These are phyloP conservation scores for Scyliorhinus canicula DNA, from an alignment of 2,797 vertebrate species.

Conservation along the genomic window DNA sequence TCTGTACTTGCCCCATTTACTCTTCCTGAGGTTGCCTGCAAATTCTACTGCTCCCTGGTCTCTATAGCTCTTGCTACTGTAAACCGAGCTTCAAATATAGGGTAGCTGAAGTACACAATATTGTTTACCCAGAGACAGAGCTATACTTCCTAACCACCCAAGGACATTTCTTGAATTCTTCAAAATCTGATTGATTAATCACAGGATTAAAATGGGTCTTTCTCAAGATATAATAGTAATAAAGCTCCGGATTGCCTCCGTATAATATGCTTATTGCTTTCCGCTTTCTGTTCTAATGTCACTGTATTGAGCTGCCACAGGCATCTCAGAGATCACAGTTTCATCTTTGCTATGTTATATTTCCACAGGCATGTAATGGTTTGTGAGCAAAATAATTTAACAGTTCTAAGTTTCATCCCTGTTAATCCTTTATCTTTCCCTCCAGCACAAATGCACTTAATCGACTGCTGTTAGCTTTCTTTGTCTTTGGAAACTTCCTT, in stretches of 20 bases:
- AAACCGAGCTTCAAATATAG: background rate
- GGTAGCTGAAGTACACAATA: background rate
- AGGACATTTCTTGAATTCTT: background rate
- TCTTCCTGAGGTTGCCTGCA: background rate
- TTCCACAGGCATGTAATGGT: conserved; percentile 35
- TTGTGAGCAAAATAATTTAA: conserved; percentile 34
- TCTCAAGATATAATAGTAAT: background rate
- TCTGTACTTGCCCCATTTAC: background rate
- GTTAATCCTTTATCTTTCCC: conserved; percentile 10
- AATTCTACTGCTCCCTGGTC: background rate
- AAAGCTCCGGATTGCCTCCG: background rate
- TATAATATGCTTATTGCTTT: background rate
- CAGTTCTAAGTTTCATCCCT: conserved; percentile 8
- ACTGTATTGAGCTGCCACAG: conserved; percentile 22
- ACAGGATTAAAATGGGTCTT: background rate
- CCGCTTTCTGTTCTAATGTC: background rate
- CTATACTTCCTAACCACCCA: background rate
- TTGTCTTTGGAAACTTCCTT: background rate
- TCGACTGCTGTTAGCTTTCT: background rate
- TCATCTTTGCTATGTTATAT: conserved; percentile 19
- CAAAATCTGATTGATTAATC: background rate
- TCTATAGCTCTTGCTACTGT: no score
- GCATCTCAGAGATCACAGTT: background rate
- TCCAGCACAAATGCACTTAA: conserved; percentile 24
- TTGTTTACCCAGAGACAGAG: background rate